These are phyloP conservation scores for Aphelenchoides besseyi DNA, from an alignment of 1,140 invertebrate species.

Conservation along the genomic window DNA sequence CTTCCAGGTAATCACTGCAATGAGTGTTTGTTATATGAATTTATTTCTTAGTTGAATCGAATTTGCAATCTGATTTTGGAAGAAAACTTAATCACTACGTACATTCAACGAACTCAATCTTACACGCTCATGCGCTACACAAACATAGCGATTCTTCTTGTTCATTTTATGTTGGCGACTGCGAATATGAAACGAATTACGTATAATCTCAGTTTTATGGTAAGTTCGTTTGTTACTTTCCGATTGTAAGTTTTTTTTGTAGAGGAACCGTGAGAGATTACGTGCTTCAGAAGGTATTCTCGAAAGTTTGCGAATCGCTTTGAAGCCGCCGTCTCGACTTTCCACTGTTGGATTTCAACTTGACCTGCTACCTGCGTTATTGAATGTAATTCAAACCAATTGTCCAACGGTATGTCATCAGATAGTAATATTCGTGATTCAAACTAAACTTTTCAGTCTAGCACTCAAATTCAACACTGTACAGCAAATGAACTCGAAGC, in stretches of 20 bases:
- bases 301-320: neutral
- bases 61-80: neutral
- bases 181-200: neutral
- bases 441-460: conserved; percentile 11
- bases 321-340: neutral
- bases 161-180: conserved; percentile 6
- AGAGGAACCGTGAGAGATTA: neutral
- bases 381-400: neutral
- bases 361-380: neutral
- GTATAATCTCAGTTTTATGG: conserved; percentile 17
- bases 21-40: neutral
- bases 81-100: neutral
- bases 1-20: conserved; percentile 8
- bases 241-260: neutral
- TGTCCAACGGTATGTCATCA: neutral
- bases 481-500: neutral
- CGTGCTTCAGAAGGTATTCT: neutral
- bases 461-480: neutral
- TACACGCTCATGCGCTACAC: conserved; percentile 5
- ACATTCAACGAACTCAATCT: conserved; percentile 1
- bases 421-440: neutral
- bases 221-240: neutral
- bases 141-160: neutral
- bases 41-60: neutral
- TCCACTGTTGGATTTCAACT: neutral